Evolutionary conservation across 2,888 invertebrate genomes (phyloP).

Genomic region (Lycocerus yunnanus): DNA sequence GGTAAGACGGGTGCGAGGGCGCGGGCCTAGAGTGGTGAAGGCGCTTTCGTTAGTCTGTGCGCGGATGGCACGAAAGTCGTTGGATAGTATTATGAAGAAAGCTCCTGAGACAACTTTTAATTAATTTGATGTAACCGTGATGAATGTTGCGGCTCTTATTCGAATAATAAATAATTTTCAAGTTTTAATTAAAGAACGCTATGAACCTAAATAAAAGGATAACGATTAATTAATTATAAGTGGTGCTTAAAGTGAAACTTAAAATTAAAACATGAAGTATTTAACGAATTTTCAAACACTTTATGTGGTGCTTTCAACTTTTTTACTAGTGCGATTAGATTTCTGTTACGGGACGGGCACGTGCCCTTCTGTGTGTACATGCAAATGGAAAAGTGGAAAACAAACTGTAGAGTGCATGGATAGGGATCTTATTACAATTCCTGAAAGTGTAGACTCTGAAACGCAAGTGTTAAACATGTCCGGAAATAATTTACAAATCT

Average conservation of each 20-base stretch:
- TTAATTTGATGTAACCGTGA: constrained; percentile 25
- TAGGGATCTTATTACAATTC: constrained; percentile 80
- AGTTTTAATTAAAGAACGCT: constrained; percentile 15
- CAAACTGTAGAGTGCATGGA: constrained; percentile 90
- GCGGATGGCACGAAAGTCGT: constrained; percentile 49
- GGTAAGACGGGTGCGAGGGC: constrained; percentile 59
- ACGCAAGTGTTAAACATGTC: constrained; percentile 92
- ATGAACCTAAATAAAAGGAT: constrained; percentile 10
- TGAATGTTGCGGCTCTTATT: constrained; percentile 9
- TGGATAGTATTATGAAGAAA: constrained; percentile 12
- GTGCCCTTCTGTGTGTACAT: constrained; percentile 80
- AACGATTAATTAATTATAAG: constrained; percentile 14
- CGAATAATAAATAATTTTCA: constrained; percentile 4
- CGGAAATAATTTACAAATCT: constrained; percentile 82
- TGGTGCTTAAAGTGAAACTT: background rate
- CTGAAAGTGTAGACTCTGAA: constrained; percentile 82
- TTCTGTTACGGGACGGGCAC: constrained; percentile 59
- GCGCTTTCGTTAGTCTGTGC: constrained; percentile 48
- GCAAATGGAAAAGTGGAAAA: constrained; percentile 95
- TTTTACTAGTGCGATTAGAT: constrained; percentile 35
- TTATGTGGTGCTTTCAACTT: constrained; percentile 23
- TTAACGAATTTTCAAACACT: constrained; percentile 8
- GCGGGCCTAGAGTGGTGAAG: constrained; percentile 60
- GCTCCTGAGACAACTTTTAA: constrained; percentile 15
- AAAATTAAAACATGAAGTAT: constrained; percentile 21